Conservation (phyloP, 2,113 vertebrate genomes). For the Xiphorhynchus elegans region DNA sequence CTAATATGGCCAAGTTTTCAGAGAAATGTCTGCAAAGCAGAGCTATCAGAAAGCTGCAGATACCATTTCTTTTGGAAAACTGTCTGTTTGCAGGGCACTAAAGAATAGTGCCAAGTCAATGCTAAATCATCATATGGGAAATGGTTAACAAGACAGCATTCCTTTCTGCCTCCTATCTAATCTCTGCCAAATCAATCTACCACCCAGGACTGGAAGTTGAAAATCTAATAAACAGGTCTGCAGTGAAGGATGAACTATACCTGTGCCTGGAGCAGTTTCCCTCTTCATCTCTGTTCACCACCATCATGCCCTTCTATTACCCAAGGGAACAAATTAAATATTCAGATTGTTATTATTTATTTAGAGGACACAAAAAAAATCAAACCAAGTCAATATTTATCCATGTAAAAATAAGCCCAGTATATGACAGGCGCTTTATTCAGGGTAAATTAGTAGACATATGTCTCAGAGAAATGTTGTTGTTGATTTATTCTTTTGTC, state of each 20-base stretch:
- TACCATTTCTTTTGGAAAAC: constrained; percentile 28
- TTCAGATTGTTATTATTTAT: constrained; percentile 66
- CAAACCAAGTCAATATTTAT: constrained; percentile 65
- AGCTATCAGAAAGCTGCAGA: background rate
- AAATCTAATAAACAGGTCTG: constrained; percentile 37
- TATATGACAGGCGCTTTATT: constrained; percentile 35
- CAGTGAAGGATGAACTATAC: background rate
- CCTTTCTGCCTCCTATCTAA: constrained; percentile 29
- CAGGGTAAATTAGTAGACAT: constrained; percentile 40
- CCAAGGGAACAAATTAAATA: constrained; percentile 56
- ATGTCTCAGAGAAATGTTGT: constrained; percentile 34
- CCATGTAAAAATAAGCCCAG: constrained; percentile 32
- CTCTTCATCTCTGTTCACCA: constrained; percentile 26
- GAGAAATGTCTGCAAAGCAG: background rate
- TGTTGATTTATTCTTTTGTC: constrained; percentile 63
- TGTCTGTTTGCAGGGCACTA: background rate
- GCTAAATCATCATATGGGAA: constrained; percentile 52
- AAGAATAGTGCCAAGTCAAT: constrained; percentile 36
- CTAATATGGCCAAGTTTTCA: constrained; percentile 52
- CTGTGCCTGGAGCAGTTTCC: background rate
- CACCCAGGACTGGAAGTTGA: constrained; percentile 22
- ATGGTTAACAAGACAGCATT: constrained; percentile 57
- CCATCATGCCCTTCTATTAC: background rate
- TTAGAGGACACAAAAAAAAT: constrained; percentile 29
- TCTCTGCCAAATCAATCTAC: constrained; percentile 58